Evolutionary conservation across 2,113 vertebrate genomes (phyloP), one percentile per base, ranked within the genome.

Genomic region (Casuarius casuarius): DNA sequence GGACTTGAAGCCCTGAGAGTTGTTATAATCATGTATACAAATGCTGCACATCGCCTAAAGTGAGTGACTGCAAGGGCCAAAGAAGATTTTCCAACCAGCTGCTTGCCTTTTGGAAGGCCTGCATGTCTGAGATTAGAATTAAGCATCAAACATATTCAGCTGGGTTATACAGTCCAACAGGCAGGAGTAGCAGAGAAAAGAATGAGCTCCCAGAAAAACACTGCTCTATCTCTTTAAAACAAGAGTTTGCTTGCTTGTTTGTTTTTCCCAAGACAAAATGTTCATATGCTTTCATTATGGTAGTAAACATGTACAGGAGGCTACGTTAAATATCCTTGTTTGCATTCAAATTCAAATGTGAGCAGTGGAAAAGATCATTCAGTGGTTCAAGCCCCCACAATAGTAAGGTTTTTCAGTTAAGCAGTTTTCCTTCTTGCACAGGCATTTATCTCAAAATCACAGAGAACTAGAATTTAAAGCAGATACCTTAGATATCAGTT

Each of bases 51-150:
- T 52, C 63, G 71, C 88, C 46, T 58, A 78, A 93, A 88, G 67
- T 48, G 10, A 72, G 28, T 65, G 23, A 49, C 25, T 67, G 16
- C 13, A 20, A 31, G 16, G 19, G 3, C 18, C 42, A 54, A 72
- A 12, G 5, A 92, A 68, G 22, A 51, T 46, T 92, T 95, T 84
- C 84, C 23, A 82, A 62, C 6, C 15, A 87, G 23, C 2, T 89
- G 42, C 58, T 93, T 90, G 54, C 59, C 89, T 58, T 95, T 92
- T 89, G 73, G 63, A 62, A 54, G 21, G 74, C 33, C 68, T 95
- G 66, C 49, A 77, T 54, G 70, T 85, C 22, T 26, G 29, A 96
- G 52, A 94, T 89, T 83, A 77, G 19, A 38, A 68, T 21, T 91
- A 46, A 76, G 11, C 18, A 48, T 72, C 61, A 51, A 8, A 4